Percentiles rank a stretch among this genome's conserved stretches.
Conservation (phyloP, 2,888 invertebrate genomes). For the Troilus luridus region DNA sequence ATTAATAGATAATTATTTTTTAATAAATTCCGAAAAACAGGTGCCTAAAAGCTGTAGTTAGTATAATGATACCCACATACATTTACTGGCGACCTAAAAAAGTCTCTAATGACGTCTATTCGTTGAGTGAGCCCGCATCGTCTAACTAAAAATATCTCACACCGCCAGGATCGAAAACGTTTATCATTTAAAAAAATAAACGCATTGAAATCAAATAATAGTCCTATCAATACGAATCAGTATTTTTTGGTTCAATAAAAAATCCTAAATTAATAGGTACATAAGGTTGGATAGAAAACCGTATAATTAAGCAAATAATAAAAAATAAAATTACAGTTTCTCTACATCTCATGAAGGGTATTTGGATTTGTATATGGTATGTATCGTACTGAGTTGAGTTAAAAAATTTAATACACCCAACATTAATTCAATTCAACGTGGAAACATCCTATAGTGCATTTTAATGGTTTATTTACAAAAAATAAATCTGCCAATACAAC, state of each 20-base stretch:
- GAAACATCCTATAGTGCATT: too few species aligned
- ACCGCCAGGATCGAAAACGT: not conserved
- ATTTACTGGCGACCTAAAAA: slow-evolving; percentile 14
- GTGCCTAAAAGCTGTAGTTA: not conserved
- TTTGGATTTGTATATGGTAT: too few species aligned
- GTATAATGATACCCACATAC: not conserved
- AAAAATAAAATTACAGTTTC: not conserved
- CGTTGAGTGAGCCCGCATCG: slow-evolving; percentile 14
- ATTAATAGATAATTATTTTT: too few species aligned
- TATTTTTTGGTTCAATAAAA: too few species aligned
- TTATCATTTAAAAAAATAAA: not conserved
- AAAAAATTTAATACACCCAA: too few species aligned
- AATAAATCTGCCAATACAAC: too few species aligned
- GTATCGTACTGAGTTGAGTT: too few species aligned
- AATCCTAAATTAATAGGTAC: not conserved
- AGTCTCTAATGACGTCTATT: not conserved
- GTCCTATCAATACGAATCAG: too few species aligned
- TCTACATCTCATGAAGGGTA: too few species aligned
- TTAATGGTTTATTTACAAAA: too few species aligned
- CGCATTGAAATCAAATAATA: not conserved
- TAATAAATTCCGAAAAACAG: not conserved
- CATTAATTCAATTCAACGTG: too few species aligned
- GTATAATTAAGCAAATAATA: not conserved
- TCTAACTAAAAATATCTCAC: not conserved
- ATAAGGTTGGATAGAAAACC: not conserved